Base-by-base conservation (phyloP, 2,797 vertebrate species). In the Anomalospiza imberbis region DNA sequence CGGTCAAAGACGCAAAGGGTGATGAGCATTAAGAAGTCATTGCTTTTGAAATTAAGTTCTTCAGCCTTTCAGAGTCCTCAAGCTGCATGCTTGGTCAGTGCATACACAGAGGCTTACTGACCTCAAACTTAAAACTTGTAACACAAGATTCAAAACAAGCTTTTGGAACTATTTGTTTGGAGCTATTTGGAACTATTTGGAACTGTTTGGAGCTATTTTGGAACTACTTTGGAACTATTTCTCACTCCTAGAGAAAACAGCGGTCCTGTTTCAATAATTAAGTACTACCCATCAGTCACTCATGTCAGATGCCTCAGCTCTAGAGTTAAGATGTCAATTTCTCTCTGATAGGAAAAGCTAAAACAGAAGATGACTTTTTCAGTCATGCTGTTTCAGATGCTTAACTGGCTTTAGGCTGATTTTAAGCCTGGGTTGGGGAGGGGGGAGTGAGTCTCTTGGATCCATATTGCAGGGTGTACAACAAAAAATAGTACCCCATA, bases 21-120 rank as follows among this genome's bases (percentile, higher is more conserved):
- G 18, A 10, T 50, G 8, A 2, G 44, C 0, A 0, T 54, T 3
- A 44, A 47, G 50, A 50, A 36, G 44, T 31, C 47, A 13, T 15
- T 4, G 19, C 0, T 45, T 47, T 32, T n/a, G 36, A 54, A 44
- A 31, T 12, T 1, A 9, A 26, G 6, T 40, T 61, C 10, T 53
- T 67, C 48, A 26, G 0, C 8, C 16, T 20, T 36, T 50, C 10
- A 6, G 18, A 51, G 18, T 9, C 6, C 29, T 12, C 36, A 45
- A 9, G 36, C 62, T 31, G 29, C 10, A 1, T 10, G 5, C 10
- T 58, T 84, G 42, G 12, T 71, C 9, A 8, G 0, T 2, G 1
- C 55, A 6, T 55, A 10, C 18, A 4, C 22, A 20, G 2, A 12
- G 6, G 42, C 28, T 58, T 45, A 14, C 2, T 3, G 7, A 16